Base-by-base conservation (phyloP, 1,140 invertebrate genomes). In the Diorhabda carinulata region DNA sequence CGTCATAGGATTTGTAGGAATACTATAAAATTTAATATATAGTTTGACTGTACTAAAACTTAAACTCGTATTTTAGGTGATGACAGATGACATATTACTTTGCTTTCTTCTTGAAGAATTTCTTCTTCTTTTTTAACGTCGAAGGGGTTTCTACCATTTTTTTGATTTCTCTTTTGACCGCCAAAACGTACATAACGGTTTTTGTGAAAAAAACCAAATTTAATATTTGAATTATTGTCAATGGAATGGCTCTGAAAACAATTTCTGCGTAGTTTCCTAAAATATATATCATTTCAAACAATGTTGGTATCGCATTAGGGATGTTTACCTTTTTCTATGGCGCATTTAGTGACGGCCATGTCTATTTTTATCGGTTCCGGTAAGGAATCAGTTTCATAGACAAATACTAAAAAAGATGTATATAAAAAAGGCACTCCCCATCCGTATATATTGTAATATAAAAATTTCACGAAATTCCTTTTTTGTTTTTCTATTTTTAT, bases 121-220 rank as follows among this genome's bases (percentile, higher is more conserved):
- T 79, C 67, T 77, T 81, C 62, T 72, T 79, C 66, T 78, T 79
- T 5, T 78, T 71, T 71, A 82, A 66, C n/a, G 66, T 81, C 7
- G 69, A 70, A 2, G 75, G 69, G 44, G 68, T 70, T 67, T 81
- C 81, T 9, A 82, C 75, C 69, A 80, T 80, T 65, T 70, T 70
- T 42, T 80, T 75, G 76, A 85, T 83, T 66, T 86, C 83, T 3
- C 79, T 79, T 74, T 84, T 85, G 40, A 84, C 82, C 73, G 78
- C 81, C 66, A 72, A 81, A 73, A 81, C 86, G 69, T 82, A 80
- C 10, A 74, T 52, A 0, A 81, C 74, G 0, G 85, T 86, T 9
- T 83, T 72, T 45, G 82, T 69, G 72, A 85, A 86, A 52, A 86
- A 81, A 9, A 82, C 70, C 1, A 83, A 25, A 72, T 87, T 86